These are phyloP conservation scores for Parnassius mnemosyne DNA, from an alignment of 2,888 invertebrate species.

Conservation along the genomic window DNA sequence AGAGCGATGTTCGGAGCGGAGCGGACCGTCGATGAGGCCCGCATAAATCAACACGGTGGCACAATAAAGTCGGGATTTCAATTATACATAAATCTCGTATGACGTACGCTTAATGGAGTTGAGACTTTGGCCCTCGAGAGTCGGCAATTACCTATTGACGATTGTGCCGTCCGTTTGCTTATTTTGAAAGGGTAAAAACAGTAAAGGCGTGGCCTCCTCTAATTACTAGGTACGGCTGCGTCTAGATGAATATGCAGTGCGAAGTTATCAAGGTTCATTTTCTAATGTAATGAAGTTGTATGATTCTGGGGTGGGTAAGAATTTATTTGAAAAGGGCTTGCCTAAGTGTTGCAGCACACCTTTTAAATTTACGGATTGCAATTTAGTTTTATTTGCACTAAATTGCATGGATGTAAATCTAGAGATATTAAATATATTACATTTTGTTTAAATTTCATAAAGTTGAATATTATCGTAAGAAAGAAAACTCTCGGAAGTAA, in stretches of 20 bases:
- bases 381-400: not conserved
- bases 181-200: slow-evolving; percentile 18
- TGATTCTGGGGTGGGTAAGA: not conserved
- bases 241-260: not conserved
- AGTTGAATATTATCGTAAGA: too few species aligned
- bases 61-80: slow-evolving; percentile 73
- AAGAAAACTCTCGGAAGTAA: too few species aligned
- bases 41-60: slow-evolving; percentile 65
- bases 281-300: slow-evolving; percentile 11
- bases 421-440: too few species aligned
- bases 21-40: slow-evolving; percentile 35
- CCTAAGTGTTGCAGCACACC: too few species aligned
- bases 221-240: slow-evolving; percentile 10
- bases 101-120: slow-evolving; percentile 66
- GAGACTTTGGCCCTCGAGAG: slow-evolving; percentile 44
- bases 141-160: slow-evolving; percentile 28
- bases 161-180: slow-evolving; percentile 20
- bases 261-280: slow-evolving; percentile 5
- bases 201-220: slow-evolving; percentile 4
- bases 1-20: slow-evolving; percentile 17
- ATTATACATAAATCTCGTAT: slow-evolving; percentile 75
- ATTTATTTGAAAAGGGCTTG: not conserved
- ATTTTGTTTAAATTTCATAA: too few species aligned
- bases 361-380: not conserved
- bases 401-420: not conserved